Evolutionary conservation across 2,797 vertebrate species (phyloP), one percentile per base, ranked within the genome.

Genomic region (Amphiprion clarkii): DNA sequence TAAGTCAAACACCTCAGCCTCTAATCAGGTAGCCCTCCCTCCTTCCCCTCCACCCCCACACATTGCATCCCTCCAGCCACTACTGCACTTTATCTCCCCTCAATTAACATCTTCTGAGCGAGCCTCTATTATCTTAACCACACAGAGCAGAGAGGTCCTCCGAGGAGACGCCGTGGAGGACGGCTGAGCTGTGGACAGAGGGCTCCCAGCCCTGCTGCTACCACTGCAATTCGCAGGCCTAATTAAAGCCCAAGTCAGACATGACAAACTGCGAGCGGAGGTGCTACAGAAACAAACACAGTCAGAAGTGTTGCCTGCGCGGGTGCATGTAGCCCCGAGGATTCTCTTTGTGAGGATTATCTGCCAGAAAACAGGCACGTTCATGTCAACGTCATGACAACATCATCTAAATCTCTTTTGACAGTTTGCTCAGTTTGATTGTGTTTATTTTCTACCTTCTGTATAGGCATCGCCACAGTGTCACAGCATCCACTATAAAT

Each of bases 71-170:
- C 88, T 82, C 72, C 89, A 90, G 86, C 89, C 85, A 72, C 87
- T n/a, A 70, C 88, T 85, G 88, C 91, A 87, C 89, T 91, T 93
- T 93, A 93, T 93, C 91, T 92, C 89, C 88, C 87, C 90, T 92
- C 93, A 94, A 94, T 93, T 94, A 94, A 92, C 92, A 92, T 93
- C 90, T 89, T 90, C 89, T 79, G 87, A 86, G 89, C 81, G 80
- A 77, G 78, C 77, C 71, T 87, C 87, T 87, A 92, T 94, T 94
- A 94, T 94, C 93, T 92, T 87, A 88, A 88, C 86, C 91, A 80
- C 88, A 81, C 90, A 92, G 92, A 91, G 90, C 86, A 75, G 77
- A 75, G 88, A 70, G 89, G 90, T 90, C 86, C 87, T 88, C 85
- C 40, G 85, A 87, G 90, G 89, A 88, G 89, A 83, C 67, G 48